Conservation (phyloP, 2,113 vertebrate genomes). For the Paramormyrops kingsleyae region DNA sequence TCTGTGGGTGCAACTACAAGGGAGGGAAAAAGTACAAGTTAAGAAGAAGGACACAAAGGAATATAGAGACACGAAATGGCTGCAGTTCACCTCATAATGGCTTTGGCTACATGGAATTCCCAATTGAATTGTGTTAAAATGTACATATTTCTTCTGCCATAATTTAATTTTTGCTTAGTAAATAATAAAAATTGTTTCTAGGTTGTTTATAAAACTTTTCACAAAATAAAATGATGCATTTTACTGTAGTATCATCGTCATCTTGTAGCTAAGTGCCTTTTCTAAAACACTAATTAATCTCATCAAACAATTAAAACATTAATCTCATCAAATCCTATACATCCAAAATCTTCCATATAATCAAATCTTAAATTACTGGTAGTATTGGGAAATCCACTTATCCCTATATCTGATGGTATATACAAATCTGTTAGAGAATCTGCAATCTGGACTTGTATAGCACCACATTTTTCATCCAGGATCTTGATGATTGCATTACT, state of each 20-base stretch:
- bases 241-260: slow-evolving; percentile 26
- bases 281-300: neutral
- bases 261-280: slow-evolving; percentile 29
- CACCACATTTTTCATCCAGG: neutral
- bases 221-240: neutral
- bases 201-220: neutral
- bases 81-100: slow-evolving; percentile 19
- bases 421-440: neutral
- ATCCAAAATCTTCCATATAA: neutral
- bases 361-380: neutral
- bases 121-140: neutral
- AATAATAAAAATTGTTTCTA: neutral
- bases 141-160: neutral
- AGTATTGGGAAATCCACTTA: slow-evolving; percentile 29
- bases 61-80: slow-evolving; percentile 8
- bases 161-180: neutral
- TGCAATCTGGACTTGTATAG: neutral
- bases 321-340: neutral
- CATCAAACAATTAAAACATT: neutral
- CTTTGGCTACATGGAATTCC: slow-evolving; percentile 31
- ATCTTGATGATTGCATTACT: neutral
- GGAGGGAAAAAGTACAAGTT: slow-evolving; percentile 55
- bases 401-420: slow-evolving; percentile 2
- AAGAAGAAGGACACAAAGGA: slow-evolving; percentile 39
- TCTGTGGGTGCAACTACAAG: slow-evolving; percentile 59